Evolutionary conservation across 2,113 vertebrate genomes (phyloP).

Genomic region (Nothocercus julius): DNA sequence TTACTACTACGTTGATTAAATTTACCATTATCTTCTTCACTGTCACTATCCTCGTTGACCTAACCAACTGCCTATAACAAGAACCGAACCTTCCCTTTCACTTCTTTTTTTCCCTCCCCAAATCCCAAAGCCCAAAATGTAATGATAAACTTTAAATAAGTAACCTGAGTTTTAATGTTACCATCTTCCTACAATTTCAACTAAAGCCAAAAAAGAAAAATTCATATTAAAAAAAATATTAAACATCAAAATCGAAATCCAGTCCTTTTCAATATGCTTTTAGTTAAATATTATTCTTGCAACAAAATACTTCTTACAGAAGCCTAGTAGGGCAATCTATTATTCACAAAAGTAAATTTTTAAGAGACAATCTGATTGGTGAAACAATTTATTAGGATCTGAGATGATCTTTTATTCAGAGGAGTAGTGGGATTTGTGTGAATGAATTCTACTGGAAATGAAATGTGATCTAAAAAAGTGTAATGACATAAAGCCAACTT

Average conservation of each 20-base stretch:
- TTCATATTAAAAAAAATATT: fast-evolving
- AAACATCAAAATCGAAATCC: background rate
- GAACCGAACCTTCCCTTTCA: background rate
- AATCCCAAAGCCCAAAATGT: too few species aligned
- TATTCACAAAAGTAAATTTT: background rate
- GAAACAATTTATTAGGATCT: background rate
- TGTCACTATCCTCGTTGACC: background rate
- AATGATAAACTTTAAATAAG: background rate
- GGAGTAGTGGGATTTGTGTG: fast-evolving
- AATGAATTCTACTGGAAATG: background rate
- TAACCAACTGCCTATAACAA: background rate
- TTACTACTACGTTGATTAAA: background rate
- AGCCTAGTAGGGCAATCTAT: background rate
- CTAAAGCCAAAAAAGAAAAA: background rate
- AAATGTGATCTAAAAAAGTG: background rate
- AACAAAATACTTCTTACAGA: background rate
- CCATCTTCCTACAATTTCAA: background rate
- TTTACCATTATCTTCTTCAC: background rate
- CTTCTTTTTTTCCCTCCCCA: too few species aligned
- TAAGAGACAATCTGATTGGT: background rate
- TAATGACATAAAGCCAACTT: background rate
- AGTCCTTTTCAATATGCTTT: background rate
- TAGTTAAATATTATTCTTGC: background rate
- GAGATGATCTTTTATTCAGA: background rate
- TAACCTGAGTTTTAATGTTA: background rate